Conservation (phyloP, 2,113 vertebrate genomes). For the Chaetorhynchus papuensis region DNA sequence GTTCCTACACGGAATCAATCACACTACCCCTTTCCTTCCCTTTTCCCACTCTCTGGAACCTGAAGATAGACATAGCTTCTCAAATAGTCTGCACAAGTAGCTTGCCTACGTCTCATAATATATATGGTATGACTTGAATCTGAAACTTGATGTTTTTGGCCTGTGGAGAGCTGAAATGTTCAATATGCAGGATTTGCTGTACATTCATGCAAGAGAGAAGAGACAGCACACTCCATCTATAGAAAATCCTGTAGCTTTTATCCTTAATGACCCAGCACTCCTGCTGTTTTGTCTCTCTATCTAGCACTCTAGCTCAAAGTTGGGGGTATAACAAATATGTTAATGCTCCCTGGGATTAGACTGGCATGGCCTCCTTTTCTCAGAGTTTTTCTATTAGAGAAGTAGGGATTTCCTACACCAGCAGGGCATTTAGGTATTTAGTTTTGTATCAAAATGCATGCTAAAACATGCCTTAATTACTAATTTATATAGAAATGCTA, state of each 20-base stretch:
- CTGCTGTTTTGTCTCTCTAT: neutral
- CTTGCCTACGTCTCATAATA: neutral
- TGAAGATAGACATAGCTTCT: neutral
- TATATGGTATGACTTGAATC: neutral
- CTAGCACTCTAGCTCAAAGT: neutral
- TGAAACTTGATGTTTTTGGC: neutral
- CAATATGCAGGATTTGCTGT: neutral
- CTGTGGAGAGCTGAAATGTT: neutral
- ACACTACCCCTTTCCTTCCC: neutral
- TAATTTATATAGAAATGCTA: neutral
- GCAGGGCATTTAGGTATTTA: neutral
- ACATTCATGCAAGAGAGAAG: neutral
- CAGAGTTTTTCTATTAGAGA: neutral
- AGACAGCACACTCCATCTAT: neutral
- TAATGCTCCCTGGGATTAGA: neutral
- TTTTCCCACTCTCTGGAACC: neutral
- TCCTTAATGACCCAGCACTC: neutral
- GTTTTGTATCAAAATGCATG: neutral
- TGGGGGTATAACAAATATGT: neutral
- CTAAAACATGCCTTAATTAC: constrained; percentile 18
- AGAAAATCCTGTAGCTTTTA: neutral
- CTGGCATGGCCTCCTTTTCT: neutral
- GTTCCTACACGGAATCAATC: neutral
- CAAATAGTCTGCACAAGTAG: neutral
- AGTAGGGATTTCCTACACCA: neutral